A percentile compares a stretch with the other conserved stretches of the same genome.
phyloP scores from a whole-genome alignment of 2,888 invertebrate species.

The Conchocele bisecta region DNA sequence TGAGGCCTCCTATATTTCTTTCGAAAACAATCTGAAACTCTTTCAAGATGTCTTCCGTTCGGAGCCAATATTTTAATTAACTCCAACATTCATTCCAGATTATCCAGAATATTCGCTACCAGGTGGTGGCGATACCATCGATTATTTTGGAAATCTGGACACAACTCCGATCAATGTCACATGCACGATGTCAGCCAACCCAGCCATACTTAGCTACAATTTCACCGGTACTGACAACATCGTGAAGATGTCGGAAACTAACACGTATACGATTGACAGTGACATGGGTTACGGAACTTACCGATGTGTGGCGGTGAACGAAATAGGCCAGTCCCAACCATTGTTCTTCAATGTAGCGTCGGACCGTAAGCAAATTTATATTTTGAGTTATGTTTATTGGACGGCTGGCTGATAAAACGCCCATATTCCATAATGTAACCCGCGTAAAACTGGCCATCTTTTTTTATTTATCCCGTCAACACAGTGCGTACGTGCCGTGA shows the following conservation, averaged over 20 bases:
- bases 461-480: too few species aligned
- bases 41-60: too few species aligned
- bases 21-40: too few species aligned
- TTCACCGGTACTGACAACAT: constrained; percentile 24
- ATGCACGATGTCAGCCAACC: constrained; percentile 41
- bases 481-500: too few species aligned
- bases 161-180: constrained; percentile 15
- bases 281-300: constrained; percentile 34
- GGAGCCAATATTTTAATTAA: too few species aligned
- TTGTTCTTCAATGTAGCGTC: too few species aligned
- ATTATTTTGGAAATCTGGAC: constrained; percentile 10
- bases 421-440: too few species aligned
- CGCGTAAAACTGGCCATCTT: too few species aligned
- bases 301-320: constrained; percentile 33
- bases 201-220: constrained; percentile 26
- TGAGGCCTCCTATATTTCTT: too few species aligned
- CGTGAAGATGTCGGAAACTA: background rate
- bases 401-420: too few species aligned
- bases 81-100: constrained; percentile 28
- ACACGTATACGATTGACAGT: constrained; percentile 13
- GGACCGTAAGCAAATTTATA: too few species aligned
- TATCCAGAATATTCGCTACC: constrained; percentile 27
- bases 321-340: constrained; percentile 19
- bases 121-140: constrained; percentile 14
- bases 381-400: too few species aligned